Conservation (phyloP, 2,113 vertebrate genomes). For the Zosterops borbonicus region DNA sequence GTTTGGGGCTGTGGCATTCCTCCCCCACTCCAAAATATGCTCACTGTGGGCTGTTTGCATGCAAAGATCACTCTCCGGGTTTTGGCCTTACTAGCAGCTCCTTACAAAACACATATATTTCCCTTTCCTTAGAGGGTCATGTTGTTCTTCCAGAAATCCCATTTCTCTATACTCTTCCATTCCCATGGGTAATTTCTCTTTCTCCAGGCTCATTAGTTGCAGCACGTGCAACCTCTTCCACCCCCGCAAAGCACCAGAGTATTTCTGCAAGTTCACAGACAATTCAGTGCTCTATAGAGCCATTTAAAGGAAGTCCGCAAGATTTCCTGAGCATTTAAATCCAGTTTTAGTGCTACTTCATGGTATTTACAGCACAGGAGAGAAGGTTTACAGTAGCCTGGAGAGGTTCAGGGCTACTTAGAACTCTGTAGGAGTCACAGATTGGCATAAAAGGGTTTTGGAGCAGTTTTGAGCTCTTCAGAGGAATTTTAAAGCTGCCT, state of each 20-base stretch:
- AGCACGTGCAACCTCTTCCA: not conserved
- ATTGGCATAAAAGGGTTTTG: not conserved
- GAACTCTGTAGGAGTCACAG: not conserved
- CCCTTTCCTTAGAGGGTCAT: not conserved
- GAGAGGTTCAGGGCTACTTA: not conserved
- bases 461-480: not conserved
- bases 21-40: slow-evolving; percentile 11
- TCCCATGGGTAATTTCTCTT: not conserved
- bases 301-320: not conserved
- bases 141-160: not conserved
- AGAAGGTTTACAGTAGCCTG: not conserved
- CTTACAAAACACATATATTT: not conserved
- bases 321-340: not conserved
- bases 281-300: not conserved
- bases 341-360: not conserved
- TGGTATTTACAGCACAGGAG: not conserved
- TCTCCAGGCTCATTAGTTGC: not conserved
- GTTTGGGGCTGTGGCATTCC: not conserved
- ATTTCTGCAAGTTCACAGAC: not conserved
- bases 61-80: not conserved
- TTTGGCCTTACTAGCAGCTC: not conserved
- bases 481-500: not conserved
- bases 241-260: not conserved
- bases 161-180: not conserved
- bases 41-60: not conserved